A percentile compares a stretch with the other conserved stretches of the same genome.
Evolutionary conservation across 2,113 vertebrate genomes (phyloP).

Genomic region (Brachyistius frenatus): DNA sequence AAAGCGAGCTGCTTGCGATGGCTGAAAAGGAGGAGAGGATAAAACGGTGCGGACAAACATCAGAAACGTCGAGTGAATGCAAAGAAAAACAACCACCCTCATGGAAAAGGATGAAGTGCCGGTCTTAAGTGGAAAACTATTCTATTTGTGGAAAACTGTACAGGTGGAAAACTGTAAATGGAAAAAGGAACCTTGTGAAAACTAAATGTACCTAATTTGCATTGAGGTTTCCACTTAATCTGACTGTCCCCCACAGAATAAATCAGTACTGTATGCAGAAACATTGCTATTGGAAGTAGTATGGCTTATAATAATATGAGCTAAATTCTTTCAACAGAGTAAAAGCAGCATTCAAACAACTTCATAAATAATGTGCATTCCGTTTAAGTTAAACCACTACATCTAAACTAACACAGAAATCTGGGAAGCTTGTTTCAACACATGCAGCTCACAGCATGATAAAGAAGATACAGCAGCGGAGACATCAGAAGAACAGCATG

Average conservation of each 20-base stretch:
- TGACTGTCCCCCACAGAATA: neutral
- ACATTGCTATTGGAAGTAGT: too few species aligned
- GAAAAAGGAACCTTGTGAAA: constrained; percentile 3
- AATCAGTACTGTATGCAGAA: neutral
- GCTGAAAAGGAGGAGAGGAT: constrained; percentile 22
- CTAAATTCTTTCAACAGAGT: neutral
- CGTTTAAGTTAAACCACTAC: neutral
- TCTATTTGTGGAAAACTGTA: too few species aligned
- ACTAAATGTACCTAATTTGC: neutral
- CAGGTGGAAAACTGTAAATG: neutral
- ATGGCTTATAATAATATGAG: too few species aligned
- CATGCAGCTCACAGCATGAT: constrained; percentile 57
- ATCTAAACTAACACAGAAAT: constrained; percentile 24
- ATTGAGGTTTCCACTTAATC: neutral
- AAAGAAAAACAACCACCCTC: constrained; percentile 7
- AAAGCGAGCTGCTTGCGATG: constrained; percentile 15
- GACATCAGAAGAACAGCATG: constrained; percentile 66
- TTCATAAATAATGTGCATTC: neutral
- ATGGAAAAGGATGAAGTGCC: neutral
- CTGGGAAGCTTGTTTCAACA: constrained; percentile 67
- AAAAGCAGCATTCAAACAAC: neutral
- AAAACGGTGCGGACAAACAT: constrained; percentile 2
- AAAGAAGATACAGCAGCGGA: constrained; percentile 53
- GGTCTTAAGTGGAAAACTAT: constrained; percentile 2
- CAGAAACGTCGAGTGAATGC: neutral